phyloP scores from a whole-genome alignment of 53 echinoderm and acorn worm species.

The Hippasteria phrygiana region DNA sequence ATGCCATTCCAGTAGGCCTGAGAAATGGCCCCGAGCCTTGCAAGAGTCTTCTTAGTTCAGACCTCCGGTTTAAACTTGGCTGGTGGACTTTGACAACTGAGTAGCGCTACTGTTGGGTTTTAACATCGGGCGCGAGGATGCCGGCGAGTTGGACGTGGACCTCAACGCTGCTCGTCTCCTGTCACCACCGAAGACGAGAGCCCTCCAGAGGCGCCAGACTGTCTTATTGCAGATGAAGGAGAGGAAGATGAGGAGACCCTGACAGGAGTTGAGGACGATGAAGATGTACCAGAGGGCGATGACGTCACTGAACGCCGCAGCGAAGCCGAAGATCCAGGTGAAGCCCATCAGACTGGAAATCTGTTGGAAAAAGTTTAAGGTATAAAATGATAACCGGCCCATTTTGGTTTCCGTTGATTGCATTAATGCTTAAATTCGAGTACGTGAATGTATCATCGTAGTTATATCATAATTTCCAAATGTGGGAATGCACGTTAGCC shows the following conservation, averaged over 20 bases:
- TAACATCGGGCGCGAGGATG: neutral
- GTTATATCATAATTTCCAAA: no score
- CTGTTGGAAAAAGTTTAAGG: conserved; percentile 19
- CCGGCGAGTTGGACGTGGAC: neutral
- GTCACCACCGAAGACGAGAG: neutral
- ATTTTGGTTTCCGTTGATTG: neutral
- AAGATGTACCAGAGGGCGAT: conserved; percentile 79
- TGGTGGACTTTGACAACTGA: neutral
- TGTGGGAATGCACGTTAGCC: no score
- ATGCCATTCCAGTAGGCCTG: no score
- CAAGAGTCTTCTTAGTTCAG: neutral
- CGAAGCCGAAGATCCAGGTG: conserved; percentile 83
- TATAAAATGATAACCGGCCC: neutral
- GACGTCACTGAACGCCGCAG: conserved; percentile 73
- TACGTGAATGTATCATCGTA: neutral
- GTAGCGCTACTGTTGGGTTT: neutral
- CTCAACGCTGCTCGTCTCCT: neutral
- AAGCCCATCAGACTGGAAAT: conserved; percentile 80
- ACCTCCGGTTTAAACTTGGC: no score
- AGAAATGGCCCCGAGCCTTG: neutral
- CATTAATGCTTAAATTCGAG: neutral
- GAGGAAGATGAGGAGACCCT: conserved; percentile 82
- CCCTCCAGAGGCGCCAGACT: conserved; percentile 64
- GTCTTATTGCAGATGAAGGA: conserved; percentile 73
- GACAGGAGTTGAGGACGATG: conserved; percentile 83